Base-by-base conservation (phyloP, 2,113 vertebrate species). In the Eupsittula cactorum region DNA sequence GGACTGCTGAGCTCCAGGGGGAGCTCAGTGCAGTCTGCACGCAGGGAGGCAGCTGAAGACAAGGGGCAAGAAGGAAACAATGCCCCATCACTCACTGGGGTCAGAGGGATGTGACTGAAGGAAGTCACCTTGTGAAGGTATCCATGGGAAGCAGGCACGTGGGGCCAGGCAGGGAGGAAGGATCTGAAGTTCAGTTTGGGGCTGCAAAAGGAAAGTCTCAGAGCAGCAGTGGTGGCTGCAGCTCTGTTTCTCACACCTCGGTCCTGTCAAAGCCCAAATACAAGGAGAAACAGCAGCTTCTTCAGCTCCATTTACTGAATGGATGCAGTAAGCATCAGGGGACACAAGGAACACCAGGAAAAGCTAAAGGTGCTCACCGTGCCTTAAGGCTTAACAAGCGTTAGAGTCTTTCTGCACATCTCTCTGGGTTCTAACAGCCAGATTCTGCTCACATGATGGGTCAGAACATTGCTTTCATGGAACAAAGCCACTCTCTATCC, bases 61-160 rank as follows among this genome's bases (percentile, higher is more conserved):
- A 20, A 44, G 35, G 31, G 31, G 47, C 21, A 49, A 27, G 55
- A 41, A 50, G 53, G 35, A 73, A 73, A n/a, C 35, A 31, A 37
- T 2, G 3, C 28, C 19, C 16, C 18, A 1, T 14, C 62, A 68
- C 53, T 68, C 33, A 10, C 8, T 0, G 0, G 33, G 25, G 39
- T 49, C 62, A 42, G 31, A 44, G 46, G 47, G 50, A 27, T 6
- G 14, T 7, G 71, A 16, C 1, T 27, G 47, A 33, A 52, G 35
- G 9, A 4, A 78, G 78, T 31, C 71, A n/a, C 88, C 71, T n/a
- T 35, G 60, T 7, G 23, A 27, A 68, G 10, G 31, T 11, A 24
- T 15, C 42, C 55, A 13, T 1, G 0, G 31, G 47, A 39, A 37
- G 57, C 62, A 41, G 62, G 37, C 0, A 1, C 4, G 11, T 1